These are phyloP conservation scores for Catharus fuscescens DNA, from an alignment of 2,113 vertebrate species.

Conservation along the genomic window DNA sequence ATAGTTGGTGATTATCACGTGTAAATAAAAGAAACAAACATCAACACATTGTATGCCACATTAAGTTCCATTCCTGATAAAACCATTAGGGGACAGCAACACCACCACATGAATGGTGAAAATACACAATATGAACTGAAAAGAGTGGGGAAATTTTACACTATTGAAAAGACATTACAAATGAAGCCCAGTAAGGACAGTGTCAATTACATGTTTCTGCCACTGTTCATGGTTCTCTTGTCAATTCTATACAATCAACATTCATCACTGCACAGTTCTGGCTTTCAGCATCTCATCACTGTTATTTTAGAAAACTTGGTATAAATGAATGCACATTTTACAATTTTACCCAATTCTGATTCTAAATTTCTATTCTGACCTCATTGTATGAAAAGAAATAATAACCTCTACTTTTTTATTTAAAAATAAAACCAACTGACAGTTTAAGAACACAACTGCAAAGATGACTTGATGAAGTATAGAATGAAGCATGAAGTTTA, in stretches of 20 bases:
- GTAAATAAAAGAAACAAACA: slow-evolving; percentile 51
- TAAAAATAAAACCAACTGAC: background rate
- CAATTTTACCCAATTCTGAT: background rate
- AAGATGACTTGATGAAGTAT: background rate
- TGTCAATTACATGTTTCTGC: background rate
- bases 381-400: background rate
- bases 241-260: background rate
- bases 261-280: background rate
- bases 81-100: background rate
- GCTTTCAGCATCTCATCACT: background rate
- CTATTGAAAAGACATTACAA: background rate
- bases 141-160: background rate
- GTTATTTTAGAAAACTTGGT: background rate
- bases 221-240: background rate
- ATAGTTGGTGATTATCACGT: slow-evolving; percentile 27
- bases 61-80: slow-evolving; percentile 15
- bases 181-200: background rate
- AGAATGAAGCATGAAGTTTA: background rate
- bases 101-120: background rate
- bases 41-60: slow-evolving; percentile 2
- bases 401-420: background rate
- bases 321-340: background rate
- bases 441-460: background rate
- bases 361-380: background rate
- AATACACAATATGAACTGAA: background rate